Evolutionary conservation across 2,888 invertebrate species (phyloP).

Genomic region (Pristionchus arcanus): DNA sequence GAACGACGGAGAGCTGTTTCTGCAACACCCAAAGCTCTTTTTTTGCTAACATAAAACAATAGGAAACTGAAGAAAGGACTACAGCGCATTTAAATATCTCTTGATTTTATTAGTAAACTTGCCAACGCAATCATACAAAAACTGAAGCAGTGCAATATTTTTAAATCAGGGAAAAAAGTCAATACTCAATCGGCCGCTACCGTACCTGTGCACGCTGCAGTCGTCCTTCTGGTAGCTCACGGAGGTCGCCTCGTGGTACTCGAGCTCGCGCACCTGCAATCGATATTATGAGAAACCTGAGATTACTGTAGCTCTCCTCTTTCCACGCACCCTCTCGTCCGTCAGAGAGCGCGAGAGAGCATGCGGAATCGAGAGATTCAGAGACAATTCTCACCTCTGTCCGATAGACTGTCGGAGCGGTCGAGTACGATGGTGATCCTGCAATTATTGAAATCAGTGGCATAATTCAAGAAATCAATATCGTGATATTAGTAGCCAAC

Average conservation of each 20-base stretch:
- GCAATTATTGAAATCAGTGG: neutral
- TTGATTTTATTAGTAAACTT: no score
- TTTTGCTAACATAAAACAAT: neutral
- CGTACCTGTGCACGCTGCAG: slow-evolving; percentile 43
- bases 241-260: slow-evolving; percentile 26
- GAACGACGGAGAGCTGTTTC: slow-evolving; percentile 20
- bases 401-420: neutral
- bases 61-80: neutral
- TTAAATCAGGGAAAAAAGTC: neutral
- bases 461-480: no score
- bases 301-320: no score
- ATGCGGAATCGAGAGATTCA: no score
- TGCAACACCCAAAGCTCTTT: neutral
- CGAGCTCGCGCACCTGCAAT: slow-evolving; percentile 35
- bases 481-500: slow-evolving; percentile 8
- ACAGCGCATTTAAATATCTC: no score
- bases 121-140: no score
- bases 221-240: slow-evolving; percentile 6
- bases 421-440: slow-evolving; percentile 8
- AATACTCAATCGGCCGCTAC: neutral
- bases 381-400: neutral
- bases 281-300: neutral
- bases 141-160: no score
- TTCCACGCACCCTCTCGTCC: no score
- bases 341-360: no score